Percentiles rank a stretch among this genome's conserved stretches.
Conservation (phyloP, 2,888 invertebrate genomes). For the Dynastes grantii region DNA sequence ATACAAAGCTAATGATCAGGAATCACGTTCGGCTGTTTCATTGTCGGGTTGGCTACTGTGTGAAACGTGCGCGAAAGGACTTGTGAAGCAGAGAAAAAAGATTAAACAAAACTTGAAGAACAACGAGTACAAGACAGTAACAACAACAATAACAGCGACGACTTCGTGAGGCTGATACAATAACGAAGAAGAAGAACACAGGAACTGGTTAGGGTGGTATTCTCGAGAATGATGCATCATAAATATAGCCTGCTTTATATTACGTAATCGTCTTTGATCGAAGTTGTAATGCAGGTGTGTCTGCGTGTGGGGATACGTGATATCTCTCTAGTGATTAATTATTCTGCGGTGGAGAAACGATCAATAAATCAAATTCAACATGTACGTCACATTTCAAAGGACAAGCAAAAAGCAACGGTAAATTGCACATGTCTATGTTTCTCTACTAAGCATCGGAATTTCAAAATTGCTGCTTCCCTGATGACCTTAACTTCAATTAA, state of each 20-base stretch:
- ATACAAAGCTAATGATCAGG: conserved; percentile 19
- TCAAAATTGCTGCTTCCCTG: too few relatives aligned
- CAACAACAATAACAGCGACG: conserved; percentile 17
- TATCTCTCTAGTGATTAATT: conserved; percentile 9
- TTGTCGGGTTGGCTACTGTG: conserved; percentile 25
- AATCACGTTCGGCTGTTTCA: conserved; percentile 28
- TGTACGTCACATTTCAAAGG: too few relatives aligned
- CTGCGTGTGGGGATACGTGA: not conserved
- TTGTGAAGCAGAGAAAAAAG: conserved; percentile 7
- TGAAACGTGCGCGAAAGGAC: conserved; percentile 30
- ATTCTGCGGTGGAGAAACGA: not conserved
- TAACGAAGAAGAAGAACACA: conserved; percentile 19
- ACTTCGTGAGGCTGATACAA: conserved; percentile 7
- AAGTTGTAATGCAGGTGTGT: conserved; percentile 4
- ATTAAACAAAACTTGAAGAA: conserved; percentile 6
- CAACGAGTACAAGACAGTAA: conserved; percentile 25
- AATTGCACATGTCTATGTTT: too few relatives aligned
- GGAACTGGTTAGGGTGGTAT: conserved; percentile 25
- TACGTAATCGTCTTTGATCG: conserved; percentile 18
- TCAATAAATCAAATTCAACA: not conserved
- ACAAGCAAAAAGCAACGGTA: too few relatives aligned
- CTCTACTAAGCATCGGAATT: too few relatives aligned
- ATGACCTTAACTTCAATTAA: too few relatives aligned
- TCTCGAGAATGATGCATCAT: conserved; percentile 24
- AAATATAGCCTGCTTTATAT: conserved; percentile 13